These are phyloP conservation scores for Tachyglossus aculeatus DNA, from an alignment of 2,797 vertebrate species.

Conservation along the genomic window DNA sequence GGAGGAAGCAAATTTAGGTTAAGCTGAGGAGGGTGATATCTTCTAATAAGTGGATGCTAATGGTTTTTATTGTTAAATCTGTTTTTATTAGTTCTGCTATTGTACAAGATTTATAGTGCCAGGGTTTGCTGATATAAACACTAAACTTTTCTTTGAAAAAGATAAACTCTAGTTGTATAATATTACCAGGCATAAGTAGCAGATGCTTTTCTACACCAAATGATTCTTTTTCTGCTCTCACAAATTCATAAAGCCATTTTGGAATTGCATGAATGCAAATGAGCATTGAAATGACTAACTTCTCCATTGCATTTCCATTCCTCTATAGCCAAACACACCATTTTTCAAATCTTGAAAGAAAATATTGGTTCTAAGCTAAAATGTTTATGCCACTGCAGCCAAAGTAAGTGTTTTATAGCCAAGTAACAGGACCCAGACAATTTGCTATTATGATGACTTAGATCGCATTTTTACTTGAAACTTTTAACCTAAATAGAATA, in stretches of 20 bases:
- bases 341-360: constrained; percentile 1
- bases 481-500: background rate
- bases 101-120: constrained; percentile 25
- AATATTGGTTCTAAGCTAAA: background rate
- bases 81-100: too few relatives aligned
- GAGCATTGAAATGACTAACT: constrained; percentile 22
- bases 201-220: constrained; percentile 41
- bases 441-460: background rate
- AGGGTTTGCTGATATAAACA: constrained; percentile 36
- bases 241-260: constrained; percentile 38
- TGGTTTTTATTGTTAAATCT: too few relatives aligned
- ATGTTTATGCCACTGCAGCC: constrained; percentile 1
- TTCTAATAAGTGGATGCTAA: too few relatives aligned
- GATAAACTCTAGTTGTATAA: constrained; percentile 46
- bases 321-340: background rate
- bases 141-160: constrained; percentile 44
- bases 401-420: constrained; percentile 18
- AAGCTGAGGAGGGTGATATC: too few relatives aligned
- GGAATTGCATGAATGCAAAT: constrained; percentile 28
- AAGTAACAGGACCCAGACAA: background rate
- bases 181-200: constrained; percentile 14
- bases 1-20: too few relatives aligned
- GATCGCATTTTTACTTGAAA: constrained; percentile 6
- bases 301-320: constrained; percentile 15
- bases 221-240: constrained; percentile 22